phyloP scores from a whole-genome alignment of 2,113 vertebrate genomes.

The Protobothrops flavoviridis region DNA sequence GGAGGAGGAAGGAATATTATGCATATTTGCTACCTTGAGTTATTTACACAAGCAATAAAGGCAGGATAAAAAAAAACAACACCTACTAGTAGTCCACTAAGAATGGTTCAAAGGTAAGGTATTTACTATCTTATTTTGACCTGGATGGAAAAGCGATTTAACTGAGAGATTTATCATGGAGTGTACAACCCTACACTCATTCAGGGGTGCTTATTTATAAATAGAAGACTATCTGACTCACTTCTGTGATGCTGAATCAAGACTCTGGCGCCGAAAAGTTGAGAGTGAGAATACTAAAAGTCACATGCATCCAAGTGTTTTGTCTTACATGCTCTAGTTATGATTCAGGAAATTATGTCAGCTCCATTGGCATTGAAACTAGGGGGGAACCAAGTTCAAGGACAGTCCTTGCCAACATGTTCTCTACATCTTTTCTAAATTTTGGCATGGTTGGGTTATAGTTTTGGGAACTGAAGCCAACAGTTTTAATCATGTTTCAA shows the following conservation, averaged over 20 bases:
- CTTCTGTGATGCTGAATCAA: neutral
- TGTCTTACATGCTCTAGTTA: neutral
- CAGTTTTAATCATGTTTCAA: neutral
- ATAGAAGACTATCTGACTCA: neutral
- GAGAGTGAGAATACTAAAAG: neutral
- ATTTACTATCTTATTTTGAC: neutral
- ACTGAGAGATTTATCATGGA: too few species aligned
- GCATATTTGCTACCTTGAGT: neutral
- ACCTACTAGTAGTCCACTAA: accelerated
- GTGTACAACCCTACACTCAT: neutral
- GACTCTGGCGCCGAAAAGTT: neutral
- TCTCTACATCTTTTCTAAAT: neutral
- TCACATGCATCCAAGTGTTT: neutral
- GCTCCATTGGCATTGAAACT: neutral
- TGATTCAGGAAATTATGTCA: neutral
- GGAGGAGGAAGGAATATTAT: neutral
- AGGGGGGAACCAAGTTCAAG: neutral
- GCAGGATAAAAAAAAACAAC: too few species aligned
- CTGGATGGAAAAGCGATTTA: neutral
- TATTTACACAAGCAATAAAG: neutral
- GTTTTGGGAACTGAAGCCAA: neutral
- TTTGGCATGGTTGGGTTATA: neutral
- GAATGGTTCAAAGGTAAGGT: neutral
- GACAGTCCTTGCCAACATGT: neutral
- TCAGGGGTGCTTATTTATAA: neutral